phyloP scores from a whole-genome alignment of 1,140 invertebrate genomes.

The Mamestra configurata region DNA sequence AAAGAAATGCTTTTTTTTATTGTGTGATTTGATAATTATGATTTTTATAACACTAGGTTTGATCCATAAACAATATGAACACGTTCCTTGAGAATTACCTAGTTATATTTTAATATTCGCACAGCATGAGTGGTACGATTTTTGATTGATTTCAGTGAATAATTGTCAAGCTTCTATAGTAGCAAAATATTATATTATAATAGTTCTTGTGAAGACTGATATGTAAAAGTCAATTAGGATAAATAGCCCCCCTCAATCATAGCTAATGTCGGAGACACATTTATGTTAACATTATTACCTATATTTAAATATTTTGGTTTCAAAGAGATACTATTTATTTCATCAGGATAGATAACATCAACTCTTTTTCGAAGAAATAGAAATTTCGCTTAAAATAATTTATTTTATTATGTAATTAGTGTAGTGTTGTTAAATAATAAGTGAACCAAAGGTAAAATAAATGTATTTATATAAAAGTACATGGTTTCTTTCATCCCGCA shows the following conservation, averaged over 20 bases:
- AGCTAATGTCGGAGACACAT: not conserved
- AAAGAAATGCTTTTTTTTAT: not conserved
- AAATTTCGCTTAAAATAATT: constrained; percentile 49
- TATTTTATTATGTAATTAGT: constrained; percentile 52
- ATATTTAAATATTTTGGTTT: constrained; percentile 24
- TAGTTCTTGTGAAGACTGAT: constrained; percentile 77
- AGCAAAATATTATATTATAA: constrained; percentile 38
- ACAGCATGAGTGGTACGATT: not conserved
- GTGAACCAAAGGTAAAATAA: constrained; percentile 80
- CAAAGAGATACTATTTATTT: constrained; percentile 41
- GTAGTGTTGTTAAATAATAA: constrained; percentile 60
- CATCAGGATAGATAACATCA: constrained; percentile 20
- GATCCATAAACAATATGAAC: not conserved
- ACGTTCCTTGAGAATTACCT: not conserved
- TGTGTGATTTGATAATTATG: not conserved
- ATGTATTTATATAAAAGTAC: constrained; percentile 61
- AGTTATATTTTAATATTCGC: not conserved
- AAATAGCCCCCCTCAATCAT: constrained; percentile 44
- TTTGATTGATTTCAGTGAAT: not conserved
- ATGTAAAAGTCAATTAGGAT: constrained; percentile 80
- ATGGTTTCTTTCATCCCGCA: constrained; percentile 47
- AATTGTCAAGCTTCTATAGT: constrained; percentile 22
- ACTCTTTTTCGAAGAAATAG: not conserved
- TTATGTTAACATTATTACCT: constrained; percentile 48
- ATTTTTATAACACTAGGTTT: not conserved